Percentiles rank a stretch among this genome's conserved stretches.
These are phyloP conservation scores for Melanogrammus aeglefinus DNA, from an alignment of 2,797 vertebrate species.

Conservation along the genomic window DNA sequence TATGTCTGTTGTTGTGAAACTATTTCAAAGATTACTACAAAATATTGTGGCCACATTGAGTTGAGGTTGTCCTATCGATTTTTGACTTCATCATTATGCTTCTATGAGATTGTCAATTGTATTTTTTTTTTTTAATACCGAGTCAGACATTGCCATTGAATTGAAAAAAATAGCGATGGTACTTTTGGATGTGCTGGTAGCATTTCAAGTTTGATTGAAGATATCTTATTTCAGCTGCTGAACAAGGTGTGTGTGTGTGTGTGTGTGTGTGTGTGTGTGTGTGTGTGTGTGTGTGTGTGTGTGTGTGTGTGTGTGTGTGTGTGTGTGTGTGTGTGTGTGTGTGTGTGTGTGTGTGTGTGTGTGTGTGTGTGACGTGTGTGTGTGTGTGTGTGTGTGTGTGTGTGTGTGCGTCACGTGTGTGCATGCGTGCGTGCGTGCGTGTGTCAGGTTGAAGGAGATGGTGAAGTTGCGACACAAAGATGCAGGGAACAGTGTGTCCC, in stretches of 20 bases:
- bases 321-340: not conserved
- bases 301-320: conserved; percentile 12
- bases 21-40: not conserved
- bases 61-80: not conserved
- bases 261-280: conserved; percentile 6
- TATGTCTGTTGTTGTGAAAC: not conserved
- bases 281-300: conserved; percentile 11
- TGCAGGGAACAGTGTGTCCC: not conserved
- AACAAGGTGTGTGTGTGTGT: no score
- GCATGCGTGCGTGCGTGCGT: conserved; percentile 12
- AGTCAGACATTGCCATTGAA: no score
- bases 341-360: not conserved
- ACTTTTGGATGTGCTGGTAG: no score
- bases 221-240: not conserved
- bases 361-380: not conserved
- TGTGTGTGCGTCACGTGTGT: not conserved
- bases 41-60: not conserved
- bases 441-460: conserved; percentile 2
- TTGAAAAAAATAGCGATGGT: not conserved
- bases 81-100: not conserved
- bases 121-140: no score
- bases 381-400: not conserved
- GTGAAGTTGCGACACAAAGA: conserved; percentile 1
- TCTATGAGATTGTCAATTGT: no score
- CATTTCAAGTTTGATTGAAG: not conserved